Evolutionary conservation across 2,113 vertebrate species (phyloP), one percentile per base, ranked within the genome.

Genomic region (Actenoides hombroni): DNA sequence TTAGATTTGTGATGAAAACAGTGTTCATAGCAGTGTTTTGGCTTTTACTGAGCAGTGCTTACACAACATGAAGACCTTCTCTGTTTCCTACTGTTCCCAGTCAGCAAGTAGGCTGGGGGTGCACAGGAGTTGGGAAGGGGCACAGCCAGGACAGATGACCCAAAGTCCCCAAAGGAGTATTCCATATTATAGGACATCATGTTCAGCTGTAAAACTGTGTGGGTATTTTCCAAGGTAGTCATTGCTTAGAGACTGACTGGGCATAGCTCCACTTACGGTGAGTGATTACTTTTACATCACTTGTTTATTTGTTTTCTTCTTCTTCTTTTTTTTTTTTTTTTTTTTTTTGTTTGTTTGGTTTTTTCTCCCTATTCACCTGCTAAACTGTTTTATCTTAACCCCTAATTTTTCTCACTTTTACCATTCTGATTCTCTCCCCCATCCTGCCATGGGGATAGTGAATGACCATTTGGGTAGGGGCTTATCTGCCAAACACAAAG

Each of bases 391-490:
- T 57, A 33, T 51, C 25, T 71, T 86, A 13, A 73, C 4, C 18
- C 31, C 25, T 59, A 8, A n/a, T 26, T 59, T 59, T 59, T n/a
- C 19, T n/a, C 56, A 59, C 33, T 59, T 57, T n/a, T 59, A n/a
- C 18, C 31, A n/a, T 59, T 59, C 56, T 59, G 33, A 59, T 59
- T 59, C 56, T 59, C 56, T 59, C 56, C 33, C 33, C 33, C 33
- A n/a, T 59, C 56, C 56, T n/a, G 4, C 3, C 4, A 9, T 10
- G 7, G 17, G 1, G 7, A 46, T 5, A 64, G 28, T 17, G 35
- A 68, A 8, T 0, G 1, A 87, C 20, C 3, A 51, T 29, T 1
- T 25, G 33, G 5, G 9, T 23, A 46, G 9, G 13, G 33, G 4
- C 2, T 65, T 61, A 39, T 78, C 56, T 84, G 15, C 4, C 31